These are phyloP conservation scores for Bovichtus variegatus DNA, from an alignment of 2,797 vertebrate species.

Conservation along the genomic window DNA sequence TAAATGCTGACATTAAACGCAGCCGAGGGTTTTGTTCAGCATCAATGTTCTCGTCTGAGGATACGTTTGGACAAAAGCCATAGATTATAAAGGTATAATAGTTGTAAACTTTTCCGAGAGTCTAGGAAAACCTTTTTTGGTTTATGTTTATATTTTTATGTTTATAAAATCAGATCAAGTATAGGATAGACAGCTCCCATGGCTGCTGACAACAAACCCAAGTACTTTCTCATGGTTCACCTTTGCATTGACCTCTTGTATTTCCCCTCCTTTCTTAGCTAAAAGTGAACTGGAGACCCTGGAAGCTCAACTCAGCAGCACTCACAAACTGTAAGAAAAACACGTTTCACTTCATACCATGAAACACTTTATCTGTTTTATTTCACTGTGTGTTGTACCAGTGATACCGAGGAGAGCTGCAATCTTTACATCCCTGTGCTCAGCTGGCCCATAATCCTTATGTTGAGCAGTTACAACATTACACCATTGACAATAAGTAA, in stretches of 20 bases:
- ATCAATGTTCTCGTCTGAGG: neutral
- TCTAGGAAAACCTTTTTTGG: too few relatives aligned
- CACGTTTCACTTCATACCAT: neutral
- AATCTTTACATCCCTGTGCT: neutral
- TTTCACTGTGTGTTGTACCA: neutral
- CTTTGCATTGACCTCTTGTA: neutral
- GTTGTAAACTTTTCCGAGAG: neutral
- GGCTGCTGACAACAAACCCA: neutral
- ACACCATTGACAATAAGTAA: neutral
- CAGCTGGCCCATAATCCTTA: neutral
- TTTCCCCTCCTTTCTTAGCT: slow-evolving; percentile 81
- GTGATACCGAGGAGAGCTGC: neutral
- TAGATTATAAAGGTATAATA: too few relatives aligned
- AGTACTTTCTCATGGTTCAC: neutral
- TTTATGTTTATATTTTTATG: neutral
- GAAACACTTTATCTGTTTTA: neutral
- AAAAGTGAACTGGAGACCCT: slow-evolving; percentile 93
- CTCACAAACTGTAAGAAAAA: slow-evolving; percentile 91
- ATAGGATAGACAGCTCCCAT: too few relatives aligned
- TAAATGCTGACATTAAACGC: neutral
- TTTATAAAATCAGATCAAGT: neutral
- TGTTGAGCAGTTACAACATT: neutral
- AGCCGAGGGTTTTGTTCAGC: neutral
- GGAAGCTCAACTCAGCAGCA: slow-evolving; percentile 88
- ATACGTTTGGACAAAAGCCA: neutral